These are phyloP conservation scores for Tribolium freemani DNA, from an alignment of 2,888 invertebrate genomes.

Conservation along the genomic window DNA sequence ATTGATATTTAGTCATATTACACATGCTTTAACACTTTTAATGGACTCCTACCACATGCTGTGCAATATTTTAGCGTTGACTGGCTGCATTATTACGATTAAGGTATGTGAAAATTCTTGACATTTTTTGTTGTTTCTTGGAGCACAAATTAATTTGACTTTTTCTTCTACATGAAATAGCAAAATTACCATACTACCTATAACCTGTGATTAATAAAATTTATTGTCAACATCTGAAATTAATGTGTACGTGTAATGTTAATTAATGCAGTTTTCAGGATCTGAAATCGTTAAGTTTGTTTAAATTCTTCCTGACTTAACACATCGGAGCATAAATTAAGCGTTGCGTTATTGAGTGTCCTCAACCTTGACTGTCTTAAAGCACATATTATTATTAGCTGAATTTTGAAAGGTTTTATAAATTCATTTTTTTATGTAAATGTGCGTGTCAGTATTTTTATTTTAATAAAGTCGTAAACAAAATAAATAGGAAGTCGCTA, in stretches of 20 bases:
- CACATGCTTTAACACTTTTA: slow-evolving; percentile 91
- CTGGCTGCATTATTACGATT: slow-evolving; percentile 83
- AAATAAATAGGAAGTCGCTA: too few species aligned
- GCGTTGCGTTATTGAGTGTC: not conserved
- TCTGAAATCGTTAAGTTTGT: not conserved
- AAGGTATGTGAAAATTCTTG: slow-evolving; percentile 72
- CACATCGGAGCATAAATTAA: not conserved
- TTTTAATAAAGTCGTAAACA: too few species aligned
- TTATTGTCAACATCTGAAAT: not conserved
- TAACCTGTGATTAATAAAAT: not conserved
- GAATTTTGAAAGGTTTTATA: not conserved
- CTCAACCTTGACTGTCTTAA: not conserved
- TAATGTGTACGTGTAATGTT: not conserved
- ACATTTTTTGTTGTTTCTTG: not conserved
- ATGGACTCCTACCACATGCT: slow-evolving; percentile 96
- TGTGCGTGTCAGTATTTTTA: too few species aligned
- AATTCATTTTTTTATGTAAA: not conserved
- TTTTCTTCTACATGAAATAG: not conserved
- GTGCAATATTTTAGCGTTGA: slow-evolving; percentile 90
- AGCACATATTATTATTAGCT: not conserved
- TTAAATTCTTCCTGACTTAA: not conserved
- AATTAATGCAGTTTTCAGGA: not conserved
- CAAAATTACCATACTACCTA: not conserved
- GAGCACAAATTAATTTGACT: too few species aligned
- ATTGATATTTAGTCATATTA: slow-evolving; percentile 88